These are phyloP conservation scores for Oscheius onirici DNA, from an alignment of 2,888 invertebrate species.

Conservation along the genomic window DNA sequence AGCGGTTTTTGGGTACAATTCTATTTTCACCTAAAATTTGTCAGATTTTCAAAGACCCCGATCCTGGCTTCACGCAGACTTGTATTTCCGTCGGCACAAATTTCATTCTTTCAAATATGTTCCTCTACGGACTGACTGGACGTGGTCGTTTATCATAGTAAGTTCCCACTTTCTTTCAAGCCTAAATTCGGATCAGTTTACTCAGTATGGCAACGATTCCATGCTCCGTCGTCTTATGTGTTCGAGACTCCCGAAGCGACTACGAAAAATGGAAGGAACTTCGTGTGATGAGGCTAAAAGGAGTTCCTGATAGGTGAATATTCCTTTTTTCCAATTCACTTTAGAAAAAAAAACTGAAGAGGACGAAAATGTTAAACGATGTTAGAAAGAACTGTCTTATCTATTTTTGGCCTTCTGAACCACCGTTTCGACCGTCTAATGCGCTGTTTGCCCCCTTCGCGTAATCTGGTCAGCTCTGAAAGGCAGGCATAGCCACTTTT, in stretches of 20 bases:
- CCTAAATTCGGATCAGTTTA: slow-evolving; percentile 10
- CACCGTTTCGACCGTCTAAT: slow-evolving; percentile 1
- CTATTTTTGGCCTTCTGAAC: slow-evolving; percentile 17
- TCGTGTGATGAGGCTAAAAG: slow-evolving; percentile 51
- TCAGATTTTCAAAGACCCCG: slow-evolving; percentile 46
- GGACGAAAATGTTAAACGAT: too few species aligned
- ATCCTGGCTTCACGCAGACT: slow-evolving; percentile 61
- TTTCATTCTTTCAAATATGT: slow-evolving; percentile 60
- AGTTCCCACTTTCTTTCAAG: background rate
- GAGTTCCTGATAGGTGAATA: slow-evolving; percentile 49
- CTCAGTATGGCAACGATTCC: slow-evolving; percentile 54
- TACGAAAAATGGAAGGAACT: slow-evolving; percentile 65
- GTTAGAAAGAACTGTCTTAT: too few species aligned
- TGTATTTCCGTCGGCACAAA: slow-evolving; percentile 53
- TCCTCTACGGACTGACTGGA: slow-evolving; percentile 61
- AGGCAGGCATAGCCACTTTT: background rate
- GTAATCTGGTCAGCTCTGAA: slow-evolving; percentile 13
- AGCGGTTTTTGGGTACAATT: slow-evolving; percentile 29
- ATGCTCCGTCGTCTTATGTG: slow-evolving; percentile 46
- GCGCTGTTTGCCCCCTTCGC: slow-evolving; percentile 8
- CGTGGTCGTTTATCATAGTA: slow-evolving; percentile 52
- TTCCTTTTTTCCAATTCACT: background rate
- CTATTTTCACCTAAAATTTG: background rate
- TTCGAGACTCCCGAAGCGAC: slow-evolving; percentile 58
- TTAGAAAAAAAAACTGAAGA: too few species aligned